Base-by-base conservation (phyloP, 2,113 vertebrate species). In the Syngnathus scovelli region DNA sequence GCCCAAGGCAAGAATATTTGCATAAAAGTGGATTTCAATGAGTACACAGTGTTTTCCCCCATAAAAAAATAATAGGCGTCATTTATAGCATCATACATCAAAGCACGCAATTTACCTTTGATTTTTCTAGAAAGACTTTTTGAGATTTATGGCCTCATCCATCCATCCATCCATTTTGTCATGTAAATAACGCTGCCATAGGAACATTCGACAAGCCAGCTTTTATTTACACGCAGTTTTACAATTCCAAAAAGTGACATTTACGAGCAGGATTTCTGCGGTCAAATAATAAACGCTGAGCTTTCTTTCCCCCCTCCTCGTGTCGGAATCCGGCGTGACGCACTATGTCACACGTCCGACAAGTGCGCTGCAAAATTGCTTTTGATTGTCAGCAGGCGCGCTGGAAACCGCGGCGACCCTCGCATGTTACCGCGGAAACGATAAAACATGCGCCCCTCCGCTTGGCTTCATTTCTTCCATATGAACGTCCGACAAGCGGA, bases 391-490 rank as follows among this genome's bases (percentile, higher is more conserved):
- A 83, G 72, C 81, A 83, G 82, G 79, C 77, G 68, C 79, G 75
- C 66, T 56, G 58, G 74, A 78, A 84, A 85, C 76, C 66, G 70
- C 63, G 68, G 52, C 71, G 76, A 84, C 76, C 81, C 79, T 77
- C 74, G 68, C 65, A 37, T 67, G 85, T 86, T 85, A 68, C 79
- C 44, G 51, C 38, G 77, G 85, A 82, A 87, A 90, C 81, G 65
- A 82, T 73, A 84, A 85, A 86, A 85, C 79, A 85, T 77, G 76
- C 76, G 23, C 68, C 65, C 68, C 55, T 58, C 69, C 69, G 77
- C 68, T 76, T 73, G 75, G 13, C 13, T 85, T 81, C 77, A 80
- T 83, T 86, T 79, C 80, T 83, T 86, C 84, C 81, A 86, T 82
- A 76, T 86, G 85, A 82, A 74, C 68, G 9, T n/a, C 19, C 19